Evolutionary conservation across 2,888 invertebrate species (phyloP).

Genomic region (Sycophila texana): DNA sequence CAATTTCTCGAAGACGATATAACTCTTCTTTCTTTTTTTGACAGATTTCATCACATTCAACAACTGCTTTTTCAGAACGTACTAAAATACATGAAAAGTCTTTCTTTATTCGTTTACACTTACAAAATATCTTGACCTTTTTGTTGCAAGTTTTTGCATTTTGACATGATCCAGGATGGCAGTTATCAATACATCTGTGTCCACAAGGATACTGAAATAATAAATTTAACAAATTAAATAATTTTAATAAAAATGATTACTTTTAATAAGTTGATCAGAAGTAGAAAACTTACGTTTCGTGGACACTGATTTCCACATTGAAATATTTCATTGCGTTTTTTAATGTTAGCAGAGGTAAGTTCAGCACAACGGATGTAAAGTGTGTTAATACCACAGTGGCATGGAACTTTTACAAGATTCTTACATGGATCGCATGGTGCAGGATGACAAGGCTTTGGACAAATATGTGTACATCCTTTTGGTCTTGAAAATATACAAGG

Average conservation of each 20-base stretch:
- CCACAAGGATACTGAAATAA: slow-evolving; percentile 85
- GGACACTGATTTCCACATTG: slow-evolving; percentile 91
- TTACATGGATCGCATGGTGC: slow-evolving; percentile 87
- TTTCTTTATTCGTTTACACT: slow-evolving; percentile 86
- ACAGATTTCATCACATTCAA: slow-evolving; percentile 83
- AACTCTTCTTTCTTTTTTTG: slow-evolving; percentile 78
- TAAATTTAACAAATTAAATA: slow-evolving; percentile 24
- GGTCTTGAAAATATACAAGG: slow-evolving; percentile 83
- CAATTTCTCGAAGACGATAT: slow-evolving; percentile 77
- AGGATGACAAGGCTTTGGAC: slow-evolving; percentile 84
- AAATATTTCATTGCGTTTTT: slow-evolving; percentile 73
- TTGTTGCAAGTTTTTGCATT: slow-evolving; percentile 84
- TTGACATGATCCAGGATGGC: slow-evolving; percentile 85
- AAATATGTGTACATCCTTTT: slow-evolving; percentile 85
- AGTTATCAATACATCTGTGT: slow-evolving; percentile 86
- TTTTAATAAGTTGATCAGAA: not conserved
- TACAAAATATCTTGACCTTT: slow-evolving; percentile 87
- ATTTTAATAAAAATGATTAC: not conserved
- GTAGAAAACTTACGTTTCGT: slow-evolving; percentile 80
- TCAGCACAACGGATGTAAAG: slow-evolving; percentile 86
- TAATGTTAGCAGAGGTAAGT: slow-evolving; percentile 78
- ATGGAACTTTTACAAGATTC: slow-evolving; percentile 82
- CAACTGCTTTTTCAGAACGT: slow-evolving; percentile 74
- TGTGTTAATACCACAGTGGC: slow-evolving; percentile 89
- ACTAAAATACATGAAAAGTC: slow-evolving; percentile 77